These are phyloP conservation scores for Lanistes nyassanus DNA, from an alignment of 1,140 invertebrate species.

Conservation along the genomic window DNA sequence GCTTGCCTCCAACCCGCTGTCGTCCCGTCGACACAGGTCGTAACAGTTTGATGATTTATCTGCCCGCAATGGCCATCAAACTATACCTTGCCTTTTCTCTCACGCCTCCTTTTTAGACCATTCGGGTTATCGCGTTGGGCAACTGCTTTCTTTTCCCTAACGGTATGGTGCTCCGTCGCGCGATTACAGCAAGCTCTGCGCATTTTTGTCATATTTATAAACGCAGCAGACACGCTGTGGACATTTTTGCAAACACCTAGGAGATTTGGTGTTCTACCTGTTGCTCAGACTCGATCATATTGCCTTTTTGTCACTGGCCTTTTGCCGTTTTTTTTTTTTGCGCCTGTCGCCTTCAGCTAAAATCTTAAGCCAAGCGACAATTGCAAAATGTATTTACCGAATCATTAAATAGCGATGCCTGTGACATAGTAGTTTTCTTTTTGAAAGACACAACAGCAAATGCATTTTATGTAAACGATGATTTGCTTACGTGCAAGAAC, in stretches of 20 bases:
- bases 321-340: too few relatives aligned
- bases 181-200: background rate
- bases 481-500: too few relatives aligned
- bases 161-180: background rate
- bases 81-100: constrained; percentile 1
- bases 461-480: too few relatives aligned
- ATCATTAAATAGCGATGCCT: too few relatives aligned
- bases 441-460: too few relatives aligned
- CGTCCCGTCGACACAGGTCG: background rate
- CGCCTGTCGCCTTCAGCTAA: too few relatives aligned
- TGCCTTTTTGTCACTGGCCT: too few relatives aligned
- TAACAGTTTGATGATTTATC: constrained; percentile 13
- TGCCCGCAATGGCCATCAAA: constrained; percentile 6
- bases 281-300: too few relatives aligned
- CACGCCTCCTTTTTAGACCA: background rate
- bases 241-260: background rate
- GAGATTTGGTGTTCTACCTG: too few relatives aligned
- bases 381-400: too few relatives aligned
- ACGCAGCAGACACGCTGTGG: background rate
- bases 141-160: background rate
- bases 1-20: background rate
- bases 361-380: too few relatives aligned
- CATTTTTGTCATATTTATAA: background rate
- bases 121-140: constrained; percentile 2
- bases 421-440: too few relatives aligned